These are phyloP conservation scores for Pogonomyrmex barbatus DNA, from an alignment of 1,140 invertebrate species.

Conservation along the genomic window DNA sequence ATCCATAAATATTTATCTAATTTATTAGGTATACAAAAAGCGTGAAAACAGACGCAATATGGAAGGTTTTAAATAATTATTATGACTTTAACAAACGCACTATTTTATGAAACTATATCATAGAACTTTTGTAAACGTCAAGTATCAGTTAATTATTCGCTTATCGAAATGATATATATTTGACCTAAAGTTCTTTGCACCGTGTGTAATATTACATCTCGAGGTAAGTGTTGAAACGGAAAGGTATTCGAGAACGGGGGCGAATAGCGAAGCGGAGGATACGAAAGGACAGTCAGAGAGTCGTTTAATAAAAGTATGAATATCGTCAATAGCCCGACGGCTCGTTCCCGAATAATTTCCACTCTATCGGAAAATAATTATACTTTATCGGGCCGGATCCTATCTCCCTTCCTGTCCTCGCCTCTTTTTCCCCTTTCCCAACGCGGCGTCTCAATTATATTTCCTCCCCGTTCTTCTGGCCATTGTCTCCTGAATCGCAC, in stretches of 20 bases:
- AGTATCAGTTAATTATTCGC: conserved; percentile 12
- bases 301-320: conserved; percentile 86
- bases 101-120: background rate
- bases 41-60: too few relatives aligned
- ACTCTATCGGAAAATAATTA: conserved; percentile 87
- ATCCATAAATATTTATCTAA: background rate
- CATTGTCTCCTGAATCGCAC: conserved; percentile 75
- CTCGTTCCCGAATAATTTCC: conserved; percentile 85
- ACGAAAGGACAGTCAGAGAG: conserved; percentile 73
- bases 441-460: conserved; percentile 83
- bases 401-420: conserved; percentile 65
- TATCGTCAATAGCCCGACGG: conserved; percentile 85
- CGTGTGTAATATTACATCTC: conserved; percentile 41
- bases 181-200: conserved; percentile 9
- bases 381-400: conserved; percentile 83
- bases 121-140: background rate
- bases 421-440: conserved; percentile 52
- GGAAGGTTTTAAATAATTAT: background rate
- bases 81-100: background rate
- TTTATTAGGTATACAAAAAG: background rate
- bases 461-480: conserved; percentile 78
- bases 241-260: conserved; percentile 39
- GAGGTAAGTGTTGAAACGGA: conserved; percentile 50
- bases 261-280: conserved; percentile 20
- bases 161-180: conserved; percentile 11